Evolutionary conservation across 2,888 invertebrate species (phyloP), one percentile per base, ranked within the genome.

Genomic region (Temnothorax rugatulus): DNA sequence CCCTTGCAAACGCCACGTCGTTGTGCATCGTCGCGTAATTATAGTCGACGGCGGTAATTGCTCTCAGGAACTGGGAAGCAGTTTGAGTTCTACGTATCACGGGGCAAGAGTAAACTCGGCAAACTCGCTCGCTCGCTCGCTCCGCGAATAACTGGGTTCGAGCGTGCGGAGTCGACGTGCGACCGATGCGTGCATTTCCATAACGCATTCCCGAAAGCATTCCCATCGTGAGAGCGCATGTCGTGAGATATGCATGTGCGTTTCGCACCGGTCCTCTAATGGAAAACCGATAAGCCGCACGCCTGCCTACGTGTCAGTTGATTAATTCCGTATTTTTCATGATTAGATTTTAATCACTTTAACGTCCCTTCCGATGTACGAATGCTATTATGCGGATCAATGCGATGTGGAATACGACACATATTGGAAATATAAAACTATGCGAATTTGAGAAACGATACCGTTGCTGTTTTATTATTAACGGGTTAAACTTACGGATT

Each of bases 21-120:
- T 68, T 86, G 77, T 44, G 81, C 77, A 79, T 83, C 87, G 85
- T 34, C 89, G 71, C 75, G 89, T 90, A 90, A 90, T 90, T 90
- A 89, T 83, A 79, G 86, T 85, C 84, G 87, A 85, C 86, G 83
- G 82, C 83, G 87, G 88, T 91, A 91, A 91, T 91, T 91, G 91
- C 90, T 88, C 84, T 86, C 77, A 83, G 91, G 66, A 90, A 90
- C 87, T 88, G 87, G 85, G 85, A 86, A 86, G 87, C 85, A 86
- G 86, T 83, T 82, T 68, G 86, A 87, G 84, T 84, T 86, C 75
- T 82, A 52, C 71, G 88, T 88, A 88, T 87, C 88, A 34, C 38
- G 87, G 76, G 54, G 44, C 71, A 25, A 57, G 68, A 75, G 64
- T 74, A 79, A 71, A 85, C 87, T 86, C 82, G 38, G 83, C 59